Evolutionary conservation across 2,888 invertebrate species (phyloP).

Genomic region (Drosophila neonasuta): DNA sequence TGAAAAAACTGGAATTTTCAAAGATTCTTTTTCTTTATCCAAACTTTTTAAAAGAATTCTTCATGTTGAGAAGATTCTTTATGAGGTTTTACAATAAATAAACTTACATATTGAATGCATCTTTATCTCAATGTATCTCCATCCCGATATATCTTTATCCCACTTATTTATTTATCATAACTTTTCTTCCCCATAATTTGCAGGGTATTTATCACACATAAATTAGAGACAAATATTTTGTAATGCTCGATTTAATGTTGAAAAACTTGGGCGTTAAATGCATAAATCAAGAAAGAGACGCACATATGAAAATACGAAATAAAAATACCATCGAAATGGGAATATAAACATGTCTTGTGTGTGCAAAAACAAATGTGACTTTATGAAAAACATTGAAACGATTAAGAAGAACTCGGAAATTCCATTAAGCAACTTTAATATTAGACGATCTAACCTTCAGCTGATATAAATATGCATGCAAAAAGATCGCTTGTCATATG

Average conservation of each 20-base stretch:
- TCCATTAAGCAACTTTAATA: slow-evolving; percentile 13
- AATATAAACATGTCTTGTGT: slow-evolving; percentile 5
- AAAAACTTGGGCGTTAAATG: slow-evolving; percentile 41
- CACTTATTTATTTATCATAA: too few species aligned
- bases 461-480: slow-evolving; percentile 11
- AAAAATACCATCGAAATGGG: slow-evolving; percentile 3
- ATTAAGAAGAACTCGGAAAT: slow-evolving; percentile 29
- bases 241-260: slow-evolving; percentile 58
- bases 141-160: too few species aligned
- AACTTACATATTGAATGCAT: not conserved
- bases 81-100: too few species aligned
- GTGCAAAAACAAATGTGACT: not conserved
- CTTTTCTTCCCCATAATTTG: not conserved
- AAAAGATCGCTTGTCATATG: slow-evolving; percentile 12
- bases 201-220: slow-evolving; percentile 20
- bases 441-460: slow-evolving; percentile 36
- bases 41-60: too few species aligned
- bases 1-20: not conserved
- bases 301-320: not conserved
- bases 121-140: not conserved
- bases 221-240: slow-evolving; percentile 27
- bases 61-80: too few species aligned
- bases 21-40: too few species aligned
- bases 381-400: not conserved
- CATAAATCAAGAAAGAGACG: slow-evolving; percentile 47